Percentiles rank a stretch among this genome's conserved stretches.
These are phyloP conservation scores for Neoseiulus cucumeris DNA, from an alignment of 1,140 invertebrate genomes.

Conservation along the genomic window DNA sequence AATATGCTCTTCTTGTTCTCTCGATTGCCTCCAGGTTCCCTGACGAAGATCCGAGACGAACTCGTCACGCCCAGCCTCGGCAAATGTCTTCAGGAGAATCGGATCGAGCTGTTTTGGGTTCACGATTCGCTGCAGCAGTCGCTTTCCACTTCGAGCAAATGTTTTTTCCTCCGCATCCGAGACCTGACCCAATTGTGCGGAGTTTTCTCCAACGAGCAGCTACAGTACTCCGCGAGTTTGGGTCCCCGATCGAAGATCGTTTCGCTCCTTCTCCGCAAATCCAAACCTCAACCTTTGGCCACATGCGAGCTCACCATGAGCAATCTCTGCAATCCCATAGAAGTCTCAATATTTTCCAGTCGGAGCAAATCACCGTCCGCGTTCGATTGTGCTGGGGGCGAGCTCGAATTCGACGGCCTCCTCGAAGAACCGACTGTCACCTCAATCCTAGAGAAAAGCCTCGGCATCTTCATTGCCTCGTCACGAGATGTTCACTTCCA, in stretches of 20 bases:
- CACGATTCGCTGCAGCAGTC: not conserved
- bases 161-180: not conserved
- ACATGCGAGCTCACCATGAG: not conserved
- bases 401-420: not conserved
- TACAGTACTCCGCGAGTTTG: not conserved
- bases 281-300: not conserved
- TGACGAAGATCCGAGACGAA: not conserved
- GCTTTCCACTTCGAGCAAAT: not conserved
- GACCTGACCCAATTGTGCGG: not conserved
- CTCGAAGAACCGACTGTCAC: not conserved
- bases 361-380: not conserved
- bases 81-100: constrained; percentile 1
- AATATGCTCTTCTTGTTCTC: not conserved
- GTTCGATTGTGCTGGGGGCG: not conserved
- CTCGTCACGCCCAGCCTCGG: not conserved
- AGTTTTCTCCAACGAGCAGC: not conserved
- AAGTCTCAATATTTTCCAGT: not conserved
- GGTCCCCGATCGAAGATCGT: not conserved
- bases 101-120: not conserved
- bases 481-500: not conserved
- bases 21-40: not conserved
- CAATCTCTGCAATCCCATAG: not conserved
- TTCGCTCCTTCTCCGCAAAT: not conserved
- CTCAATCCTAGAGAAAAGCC: not conserved
- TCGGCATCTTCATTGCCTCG: not conserved